Evolutionary conservation across 2,113 vertebrate genomes (phyloP).

Genomic region (Oncorhynchus masou): DNA sequence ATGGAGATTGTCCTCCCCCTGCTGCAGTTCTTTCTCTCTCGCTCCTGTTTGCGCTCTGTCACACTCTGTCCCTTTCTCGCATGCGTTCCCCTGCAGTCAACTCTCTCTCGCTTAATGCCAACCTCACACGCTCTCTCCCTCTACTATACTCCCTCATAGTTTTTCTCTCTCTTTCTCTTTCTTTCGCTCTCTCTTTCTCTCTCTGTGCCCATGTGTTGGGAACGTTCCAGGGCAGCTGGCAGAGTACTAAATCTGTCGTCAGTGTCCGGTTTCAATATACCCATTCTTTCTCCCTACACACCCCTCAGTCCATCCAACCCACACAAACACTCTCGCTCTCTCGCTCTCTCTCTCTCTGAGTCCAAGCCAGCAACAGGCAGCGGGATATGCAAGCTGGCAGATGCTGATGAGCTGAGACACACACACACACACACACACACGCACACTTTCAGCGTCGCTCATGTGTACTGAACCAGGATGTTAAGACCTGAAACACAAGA

Average conservation of each 20-base stretch:
- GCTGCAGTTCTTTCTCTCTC: background rate
- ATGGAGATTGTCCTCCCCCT: too few species aligned
- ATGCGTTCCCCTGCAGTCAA: background rate
- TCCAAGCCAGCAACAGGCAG: slow-evolving; percentile 26
- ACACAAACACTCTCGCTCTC: background rate
- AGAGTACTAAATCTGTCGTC: too few species aligned
- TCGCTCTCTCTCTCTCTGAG: slow-evolving; percentile 4
- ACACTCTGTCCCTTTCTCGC: background rate
- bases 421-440: slow-evolving; percentile 1
- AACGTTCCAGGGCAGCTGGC: too few species aligned
- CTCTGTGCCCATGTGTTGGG: background rate
- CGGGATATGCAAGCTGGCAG: slow-evolving; percentile 18
- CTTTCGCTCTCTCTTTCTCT: background rate
- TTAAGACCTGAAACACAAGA: slow-evolving; percentile 7
- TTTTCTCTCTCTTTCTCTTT: background rate
- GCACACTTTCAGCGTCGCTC: background rate
- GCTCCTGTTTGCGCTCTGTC: background rate
- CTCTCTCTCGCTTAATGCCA: background rate
- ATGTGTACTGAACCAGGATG: slow-evolving; percentile 12
- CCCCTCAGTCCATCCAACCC: too few species aligned
- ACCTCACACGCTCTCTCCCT: background rate
- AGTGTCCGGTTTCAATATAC: too few species aligned
- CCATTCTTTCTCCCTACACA: background rate
- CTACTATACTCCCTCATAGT: background rate
- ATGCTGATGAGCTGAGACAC: background rate